Percentiles rank a stretch among this genome's conserved stretches.
These are phyloP conservation scores for Euzophera pinguis DNA, from an alignment of 2,888 invertebrate genomes.

Conservation along the genomic window DNA sequence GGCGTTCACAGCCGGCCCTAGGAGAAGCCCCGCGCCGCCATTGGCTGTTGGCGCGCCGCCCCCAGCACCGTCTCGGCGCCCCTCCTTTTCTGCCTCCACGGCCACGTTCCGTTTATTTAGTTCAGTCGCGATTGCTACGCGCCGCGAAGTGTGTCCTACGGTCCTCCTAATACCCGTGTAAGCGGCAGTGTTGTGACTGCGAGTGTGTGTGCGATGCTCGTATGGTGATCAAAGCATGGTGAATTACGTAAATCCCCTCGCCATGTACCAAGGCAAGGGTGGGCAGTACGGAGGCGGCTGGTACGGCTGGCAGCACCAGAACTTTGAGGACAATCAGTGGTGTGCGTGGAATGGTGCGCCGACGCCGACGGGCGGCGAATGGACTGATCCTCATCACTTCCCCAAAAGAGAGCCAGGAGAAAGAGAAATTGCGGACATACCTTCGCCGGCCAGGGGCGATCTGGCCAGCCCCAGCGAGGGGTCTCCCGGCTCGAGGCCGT, in stretches of 20 bases:
- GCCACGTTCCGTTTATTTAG: slow-evolving; percentile 26
- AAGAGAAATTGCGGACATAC: slow-evolving; percentile 65
- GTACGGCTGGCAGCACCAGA: slow-evolving; percentile 75
- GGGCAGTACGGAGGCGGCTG: slow-evolving; percentile 72
- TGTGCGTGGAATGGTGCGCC: slow-evolving; percentile 76
- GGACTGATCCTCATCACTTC: slow-evolving; percentile 73
- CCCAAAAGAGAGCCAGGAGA: slow-evolving; percentile 68
- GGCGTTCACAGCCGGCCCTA: slow-evolving; percentile 84
- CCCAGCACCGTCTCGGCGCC: slow-evolving; percentile 26
- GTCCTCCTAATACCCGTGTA: slow-evolving; percentile 23
- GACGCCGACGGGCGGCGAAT: slow-evolving; percentile 70
- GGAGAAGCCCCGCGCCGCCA: slow-evolving; percentile 45
- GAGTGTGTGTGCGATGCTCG: slow-evolving; percentile 73
- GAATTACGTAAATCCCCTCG: slow-evolving; percentile 85
- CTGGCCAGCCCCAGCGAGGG: slow-evolving; percentile 78
- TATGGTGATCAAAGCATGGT: slow-evolving; percentile 83
- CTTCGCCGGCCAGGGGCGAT: slow-evolving; percentile 73
- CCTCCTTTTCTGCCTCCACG: slow-evolving; percentile 34
- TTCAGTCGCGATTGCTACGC: slow-evolving; percentile 60
- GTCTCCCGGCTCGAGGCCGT: slow-evolving; percentile 70
- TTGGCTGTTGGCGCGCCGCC: slow-evolving; percentile 53
- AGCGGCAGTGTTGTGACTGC: slow-evolving; percentile 63
- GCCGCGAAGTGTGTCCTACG: slow-evolving; percentile 47
- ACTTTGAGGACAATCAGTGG: slow-evolving; percentile 80
- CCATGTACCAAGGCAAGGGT: slow-evolving; percentile 84